These are phyloP conservation scores for Luffia ferchaultella DNA, from an alignment of 2,888 invertebrate species.

Conservation along the genomic window DNA sequence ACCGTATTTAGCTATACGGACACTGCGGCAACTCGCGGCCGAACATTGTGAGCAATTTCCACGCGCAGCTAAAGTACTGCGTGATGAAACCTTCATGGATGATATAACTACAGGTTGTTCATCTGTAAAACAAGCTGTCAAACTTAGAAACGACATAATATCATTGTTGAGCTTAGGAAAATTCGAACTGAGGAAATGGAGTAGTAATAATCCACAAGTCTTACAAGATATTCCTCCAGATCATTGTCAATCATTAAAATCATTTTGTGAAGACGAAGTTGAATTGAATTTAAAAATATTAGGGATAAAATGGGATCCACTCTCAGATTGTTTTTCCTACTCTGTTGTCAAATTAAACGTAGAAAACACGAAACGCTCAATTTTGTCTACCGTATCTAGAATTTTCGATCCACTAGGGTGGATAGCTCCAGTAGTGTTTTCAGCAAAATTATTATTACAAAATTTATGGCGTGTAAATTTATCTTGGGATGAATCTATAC, in stretches of 20 bases:
- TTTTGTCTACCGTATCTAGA: conserved; percentile 9
- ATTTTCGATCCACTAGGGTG: conserved; percentile 13
- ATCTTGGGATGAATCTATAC: conserved; percentile 11
- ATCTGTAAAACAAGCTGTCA: neutral
- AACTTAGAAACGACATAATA: conserved; percentile 1
- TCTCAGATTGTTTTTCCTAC: neutral
- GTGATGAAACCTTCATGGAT: conserved; percentile 1
- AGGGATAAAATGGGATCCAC: conserved; percentile 1
- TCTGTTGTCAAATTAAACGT: neutral
- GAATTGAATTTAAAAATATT: neutral
- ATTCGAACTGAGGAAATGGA: conserved; percentile 6
- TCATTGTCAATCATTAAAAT: neutral
- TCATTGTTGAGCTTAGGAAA: neutral
- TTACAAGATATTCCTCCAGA: neutral
- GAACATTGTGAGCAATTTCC: neutral
- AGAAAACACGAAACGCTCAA: conserved; percentile 7
- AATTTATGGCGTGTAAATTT: conserved; percentile 10
- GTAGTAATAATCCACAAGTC: conserved; percentile 3
- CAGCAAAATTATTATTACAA: conserved; percentile 13
- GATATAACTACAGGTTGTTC: neutral
- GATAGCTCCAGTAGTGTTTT: conserved; percentile 8
- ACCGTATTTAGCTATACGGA: conserved; percentile 4
- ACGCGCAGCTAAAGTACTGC: neutral
- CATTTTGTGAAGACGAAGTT: neutral
- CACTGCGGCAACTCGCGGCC: conserved; percentile 4